Conservation (phyloP, 2,888 invertebrate species). For the Sesia bembeciformis region DNA sequence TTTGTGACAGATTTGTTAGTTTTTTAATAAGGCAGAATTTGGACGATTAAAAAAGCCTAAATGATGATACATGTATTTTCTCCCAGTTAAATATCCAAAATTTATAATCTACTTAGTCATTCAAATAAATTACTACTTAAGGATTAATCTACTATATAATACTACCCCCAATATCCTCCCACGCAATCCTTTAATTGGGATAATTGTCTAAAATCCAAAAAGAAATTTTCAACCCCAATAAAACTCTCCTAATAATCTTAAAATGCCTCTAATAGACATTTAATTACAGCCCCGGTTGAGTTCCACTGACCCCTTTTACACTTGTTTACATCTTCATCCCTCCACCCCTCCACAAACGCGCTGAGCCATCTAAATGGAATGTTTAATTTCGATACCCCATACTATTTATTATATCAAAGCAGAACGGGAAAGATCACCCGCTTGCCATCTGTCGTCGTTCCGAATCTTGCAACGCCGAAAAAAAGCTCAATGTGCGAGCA, state of each 20-base stretch:
- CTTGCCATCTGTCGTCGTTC: constrained; percentile 74
- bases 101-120: background rate
- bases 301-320: constrained; percentile 73
- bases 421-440: constrained; percentile 64
- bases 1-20: no score
- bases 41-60: no score
- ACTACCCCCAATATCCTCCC: constrained; percentile 19
- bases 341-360: constrained; percentile 41
- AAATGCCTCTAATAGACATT: constrained; percentile 69
- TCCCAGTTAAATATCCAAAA: background rate
- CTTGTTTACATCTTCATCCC: constrained; percentile 74
- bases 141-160: background rate
- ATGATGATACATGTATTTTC: no score
- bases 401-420: constrained; percentile 70
- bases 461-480: constrained; percentile 65
- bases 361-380: constrained; percentile 71
- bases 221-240: constrained; percentile 38
- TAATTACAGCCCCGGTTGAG: constrained; percentile 58
- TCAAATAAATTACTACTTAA: background rate
- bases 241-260: constrained; percentile 58
- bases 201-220: constrained; percentile 44
- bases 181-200: constrained; percentile 35
- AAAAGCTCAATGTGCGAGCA: constrained; percentile 71
- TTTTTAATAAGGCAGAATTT: no score
- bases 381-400: constrained; percentile 69